Evolutionary conservation across 1,140 invertebrate species (phyloP), one percentile per base, ranked within the genome.

Genomic region (Galleria mellonella): DNA sequence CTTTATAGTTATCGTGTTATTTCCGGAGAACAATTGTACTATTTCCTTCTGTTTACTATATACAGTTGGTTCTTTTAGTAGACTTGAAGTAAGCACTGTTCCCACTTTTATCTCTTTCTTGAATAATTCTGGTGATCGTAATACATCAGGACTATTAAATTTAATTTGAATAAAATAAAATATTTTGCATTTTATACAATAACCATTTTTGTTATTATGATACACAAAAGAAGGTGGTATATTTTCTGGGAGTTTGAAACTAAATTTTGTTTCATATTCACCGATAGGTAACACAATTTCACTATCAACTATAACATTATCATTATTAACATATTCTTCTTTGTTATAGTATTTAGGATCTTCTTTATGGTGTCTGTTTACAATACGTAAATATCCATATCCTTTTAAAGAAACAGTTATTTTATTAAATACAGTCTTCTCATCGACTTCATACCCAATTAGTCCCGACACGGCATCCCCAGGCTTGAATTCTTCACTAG

Each of bases 81-180:
- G 9, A 11, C 30, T 42, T 17, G 47, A 39, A 12, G 11, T 36
- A 11, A 38, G 4, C 12, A 10, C 40, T 1, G 47, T 37, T 7
- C 42, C 32, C 7, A 49, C 47, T 23, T 12, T 42, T 9, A 49
- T 32, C 43, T 43, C 40, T 17, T 49, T 49, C 40, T 49, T 40
- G 29, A 38, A 49, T 9, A 14, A 28, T 9, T 43, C 37, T 2
- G 40, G 27, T 8, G 43, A 38, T 7, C 29, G 32, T 9, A 49
- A 27, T 9, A 36, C 9, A 0, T 33, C 47, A 3, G 40, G 9
- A 4, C 8, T 32, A 15, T 31, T 29, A 10, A 49, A 49, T 38
- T 43, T 43, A 9, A 43, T 43, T 8, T 15, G 14, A 6, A 49
- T 29, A 23, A 37, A 43, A 11, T 49, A 49, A 23, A 30, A 10